Evolutionary conservation across 2,888 invertebrate species (phyloP).

Genomic region (Monopis laevigella): DNA sequence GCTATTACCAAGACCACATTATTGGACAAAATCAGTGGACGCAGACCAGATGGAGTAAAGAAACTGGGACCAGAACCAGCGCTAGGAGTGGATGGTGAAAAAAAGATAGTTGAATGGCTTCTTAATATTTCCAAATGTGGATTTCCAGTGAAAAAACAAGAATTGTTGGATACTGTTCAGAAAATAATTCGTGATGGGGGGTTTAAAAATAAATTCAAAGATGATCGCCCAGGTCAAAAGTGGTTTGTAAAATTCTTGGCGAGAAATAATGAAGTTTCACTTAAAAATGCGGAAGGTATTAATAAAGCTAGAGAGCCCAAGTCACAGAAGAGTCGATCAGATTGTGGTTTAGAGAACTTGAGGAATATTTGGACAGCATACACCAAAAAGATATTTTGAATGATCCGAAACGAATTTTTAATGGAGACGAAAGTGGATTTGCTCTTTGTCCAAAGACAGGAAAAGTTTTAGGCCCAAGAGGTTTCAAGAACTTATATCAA

Average conservation of each 20-base stretch:
- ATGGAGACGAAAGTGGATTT: too few relatives aligned
- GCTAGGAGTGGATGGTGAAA: slow-evolving; percentile 22
- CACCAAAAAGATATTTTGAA: too few relatives aligned
- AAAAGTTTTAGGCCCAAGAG: slow-evolving; percentile 26
- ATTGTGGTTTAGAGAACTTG: neutral
- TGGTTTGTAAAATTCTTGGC: slow-evolving; percentile 15
- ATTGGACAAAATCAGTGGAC: slow-evolving; percentile 20
- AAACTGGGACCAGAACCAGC: slow-evolving; percentile 23
- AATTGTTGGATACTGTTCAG: slow-evolving; percentile 22
- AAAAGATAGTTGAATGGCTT: slow-evolving; percentile 25
- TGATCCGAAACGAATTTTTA: too few relatives aligned
- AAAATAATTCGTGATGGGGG: slow-evolving; percentile 20
- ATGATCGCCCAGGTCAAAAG: slow-evolving; percentile 14
- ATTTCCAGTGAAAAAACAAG: slow-evolving; percentile 26
- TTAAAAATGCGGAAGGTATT: neutral
- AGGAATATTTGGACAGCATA: neutral
- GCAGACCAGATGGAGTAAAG: slow-evolving; percentile 19
- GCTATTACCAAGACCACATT: slow-evolving; percentile 20
- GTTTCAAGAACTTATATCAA: slow-evolving; percentile 22
- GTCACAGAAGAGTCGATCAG: neutral
- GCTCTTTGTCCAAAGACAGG: slow-evolving; percentile 24
- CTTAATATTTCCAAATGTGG: slow-evolving; percentile 26
- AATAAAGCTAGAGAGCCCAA: neutral
- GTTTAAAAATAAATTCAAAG: slow-evolving; percentile 12
- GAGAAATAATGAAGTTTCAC: slow-evolving; percentile 14